Evolutionary conservation across 2,113 vertebrate species (phyloP), one percentile per base, ranked within the genome.

Genomic region (Rousettus leschenaultii): DNA sequence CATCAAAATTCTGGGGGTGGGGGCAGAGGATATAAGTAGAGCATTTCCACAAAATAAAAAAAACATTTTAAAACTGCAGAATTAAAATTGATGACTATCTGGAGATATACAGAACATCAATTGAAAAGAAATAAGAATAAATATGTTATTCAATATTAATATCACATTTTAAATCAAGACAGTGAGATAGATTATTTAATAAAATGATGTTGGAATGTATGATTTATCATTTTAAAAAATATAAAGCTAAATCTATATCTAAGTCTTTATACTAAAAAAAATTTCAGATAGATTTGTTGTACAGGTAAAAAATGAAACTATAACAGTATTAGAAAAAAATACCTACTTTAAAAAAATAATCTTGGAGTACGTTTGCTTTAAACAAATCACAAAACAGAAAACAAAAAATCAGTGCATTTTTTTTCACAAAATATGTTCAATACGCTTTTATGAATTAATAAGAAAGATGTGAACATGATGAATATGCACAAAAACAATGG

Each of bases 91-190:
- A 55, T 75, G 61, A 4, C 57, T 57, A 79, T 40, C 19, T 33
- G 94, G 35, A 66, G 89, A 86, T 68, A 89, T 4, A 85, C 6
- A 63, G 61, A 30, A 38, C 35, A 85, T 13, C 28, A 89, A 65
- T 26, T 92, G 43, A 86, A 59, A 24, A 86, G 53, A 74, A 71
- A 35, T 53, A 55, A 24, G 22, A 79, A 68, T 83, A 86, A 93
- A 84, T 75, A 71, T 19, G 78, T 66, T 89, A 92, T 71, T 92
- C 24, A 55, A 89, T 92, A 45, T 80, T 85, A 65, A 90, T 68
- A n/a, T 84, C 5, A 14, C n/a, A n/a, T 33, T 88, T 91, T 61
- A 93, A 95, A 79, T 88, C 7, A 91, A 18, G 59, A 24, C 24
- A 91, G 13, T 80, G 3, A 53, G 3, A 8, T 55, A 95, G 30